phyloP scores from a whole-genome alignment of 2,888 invertebrate genomes.

The Branchellion lobata region DNA sequence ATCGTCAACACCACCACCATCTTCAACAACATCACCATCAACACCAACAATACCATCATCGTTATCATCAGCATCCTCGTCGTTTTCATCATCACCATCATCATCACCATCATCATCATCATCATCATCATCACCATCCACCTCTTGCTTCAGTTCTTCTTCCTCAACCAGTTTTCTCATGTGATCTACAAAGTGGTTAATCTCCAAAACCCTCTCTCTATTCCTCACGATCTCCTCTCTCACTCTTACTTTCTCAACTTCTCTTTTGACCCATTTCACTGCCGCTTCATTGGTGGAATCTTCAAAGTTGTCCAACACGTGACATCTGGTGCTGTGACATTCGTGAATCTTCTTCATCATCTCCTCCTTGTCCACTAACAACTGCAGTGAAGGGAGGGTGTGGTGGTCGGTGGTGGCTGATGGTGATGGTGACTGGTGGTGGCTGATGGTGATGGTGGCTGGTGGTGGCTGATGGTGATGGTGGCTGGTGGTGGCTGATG shows the following conservation, averaged over 20 bases:
- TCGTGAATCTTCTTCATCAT: not conserved
- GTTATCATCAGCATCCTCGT: too few species aligned
- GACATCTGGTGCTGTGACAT: not conserved
- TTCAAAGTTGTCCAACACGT: not conserved
- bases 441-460: too few species aligned
- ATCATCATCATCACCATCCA: too few species aligned
- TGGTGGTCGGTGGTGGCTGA: too few species aligned
- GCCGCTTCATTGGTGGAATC: not conserved
- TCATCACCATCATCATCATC: too few species aligned
- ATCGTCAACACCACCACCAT: too few species aligned
- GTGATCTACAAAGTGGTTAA: constrained; percentile 4
- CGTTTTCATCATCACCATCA: too few species aligned
- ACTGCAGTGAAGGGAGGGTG: not conserved
- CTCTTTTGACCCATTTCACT: not conserved
- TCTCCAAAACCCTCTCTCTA: constrained; percentile 3
- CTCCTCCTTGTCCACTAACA: not conserved
- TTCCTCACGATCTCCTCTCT: not conserved
- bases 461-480: too few species aligned
- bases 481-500: too few species aligned
- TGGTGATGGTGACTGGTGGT: too few species aligned
- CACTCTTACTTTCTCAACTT: not conserved
- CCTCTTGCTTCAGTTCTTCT: not conserved
- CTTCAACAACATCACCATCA: too few species aligned
- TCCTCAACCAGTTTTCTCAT: not conserved
- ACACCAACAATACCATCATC: too few species aligned